Percentiles rank a stretch among this genome's conserved stretches.
phyloP scores from a whole-genome alignment of 2,113 vertebrate genomes.

The Crotophaga sulcirostris region DNA sequence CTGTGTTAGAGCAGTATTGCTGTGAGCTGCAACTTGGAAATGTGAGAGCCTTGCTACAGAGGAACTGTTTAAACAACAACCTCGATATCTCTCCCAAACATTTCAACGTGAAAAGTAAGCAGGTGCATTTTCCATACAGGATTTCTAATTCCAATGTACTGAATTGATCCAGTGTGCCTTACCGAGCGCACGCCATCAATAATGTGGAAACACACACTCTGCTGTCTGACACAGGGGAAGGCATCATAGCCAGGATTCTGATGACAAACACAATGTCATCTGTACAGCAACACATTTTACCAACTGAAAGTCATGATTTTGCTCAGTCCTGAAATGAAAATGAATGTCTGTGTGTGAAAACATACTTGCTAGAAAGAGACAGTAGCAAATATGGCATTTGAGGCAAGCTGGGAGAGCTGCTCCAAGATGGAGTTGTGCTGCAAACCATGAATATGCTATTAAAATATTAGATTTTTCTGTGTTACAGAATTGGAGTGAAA shows the following conservation, averaged over 20 bases:
- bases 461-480: constrained; percentile 20
- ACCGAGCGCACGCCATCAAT: accelerated
- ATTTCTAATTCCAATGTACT: neutral
- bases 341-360: neutral
- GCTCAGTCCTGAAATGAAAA: neutral
- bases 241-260: neutral
- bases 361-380: neutral
- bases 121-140: neutral
- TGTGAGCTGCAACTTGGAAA: neutral
- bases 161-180: accelerated
- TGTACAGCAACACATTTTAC: neutral
- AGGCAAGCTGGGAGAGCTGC: neutral
- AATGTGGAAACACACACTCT: neutral
- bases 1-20: neutral
- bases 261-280: neutral
- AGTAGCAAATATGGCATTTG: neutral
- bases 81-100: neutral
- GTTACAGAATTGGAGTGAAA: constrained; percentile 13
- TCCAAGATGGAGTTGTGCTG: neutral
- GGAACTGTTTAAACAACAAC: neutral
- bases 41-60: neutral
- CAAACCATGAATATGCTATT: neutral
- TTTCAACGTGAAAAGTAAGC: neutral
- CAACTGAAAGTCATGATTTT: neutral
- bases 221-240: neutral